phyloP scores from a whole-genome alignment of 2,888 invertebrate genomes.

The Erebia palarica region DNA sequence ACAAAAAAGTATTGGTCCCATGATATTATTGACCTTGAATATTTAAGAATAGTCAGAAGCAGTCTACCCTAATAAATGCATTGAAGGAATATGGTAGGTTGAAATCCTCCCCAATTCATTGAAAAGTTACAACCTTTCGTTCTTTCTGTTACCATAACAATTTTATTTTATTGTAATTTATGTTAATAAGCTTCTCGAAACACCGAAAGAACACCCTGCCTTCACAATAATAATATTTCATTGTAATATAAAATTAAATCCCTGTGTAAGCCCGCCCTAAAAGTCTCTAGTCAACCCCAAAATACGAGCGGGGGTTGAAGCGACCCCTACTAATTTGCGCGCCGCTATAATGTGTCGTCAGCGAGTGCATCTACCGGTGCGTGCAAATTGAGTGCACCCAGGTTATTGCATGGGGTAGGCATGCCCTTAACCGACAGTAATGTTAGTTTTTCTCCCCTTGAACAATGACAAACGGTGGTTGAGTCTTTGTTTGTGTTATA shows the following conservation, averaged over 20 bases:
- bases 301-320: constrained; percentile 32
- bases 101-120: no score
- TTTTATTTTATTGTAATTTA: constrained; percentile 6
- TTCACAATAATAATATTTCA: constrained; percentile 6
- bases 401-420: constrained; percentile 18
- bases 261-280: constrained; percentile 22
- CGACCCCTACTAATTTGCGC: constrained; percentile 38
- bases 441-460: constrained; percentile 1
- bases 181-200: constrained; percentile 4
- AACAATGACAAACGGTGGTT: constrained; percentile 11
- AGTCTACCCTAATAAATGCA: no score
- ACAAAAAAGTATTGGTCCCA: no score
- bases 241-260: constrained; percentile 20
- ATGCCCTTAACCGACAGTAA: constrained; percentile 9
- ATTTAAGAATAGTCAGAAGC: no score
- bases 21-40: no score
- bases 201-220: not conserved
- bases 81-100: no score
- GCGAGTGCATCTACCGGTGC: constrained; percentile 28
- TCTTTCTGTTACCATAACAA: not conserved
- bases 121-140: not conserved
- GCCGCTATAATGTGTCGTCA: constrained; percentile 38
- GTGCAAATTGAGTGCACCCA: constrained; percentile 26
- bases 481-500: not conserved
- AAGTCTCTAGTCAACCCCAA: constrained; percentile 32